A percentile compares a stretch with the other conserved stretches of the same genome.
phyloP scores from a whole-genome alignment of 2,888 invertebrate genomes.

The Bombylius discolor region DNA sequence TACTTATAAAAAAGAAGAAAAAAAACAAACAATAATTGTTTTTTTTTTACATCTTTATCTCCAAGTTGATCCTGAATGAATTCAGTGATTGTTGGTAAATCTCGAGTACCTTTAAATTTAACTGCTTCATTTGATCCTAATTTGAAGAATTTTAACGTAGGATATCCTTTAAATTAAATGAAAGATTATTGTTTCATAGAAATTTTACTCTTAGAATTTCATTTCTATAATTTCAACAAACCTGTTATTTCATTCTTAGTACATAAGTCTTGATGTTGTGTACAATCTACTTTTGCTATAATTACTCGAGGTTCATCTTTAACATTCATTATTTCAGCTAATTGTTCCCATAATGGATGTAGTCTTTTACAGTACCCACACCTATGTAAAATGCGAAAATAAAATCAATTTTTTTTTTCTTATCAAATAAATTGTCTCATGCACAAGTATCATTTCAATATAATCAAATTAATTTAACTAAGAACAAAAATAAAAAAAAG shows the following conservation, averaged over 20 bases:
- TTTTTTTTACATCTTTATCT: constrained; percentile 23
- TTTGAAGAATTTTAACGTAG: constrained; percentile 71
- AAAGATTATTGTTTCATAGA: background rate
- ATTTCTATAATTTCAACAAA: background rate
- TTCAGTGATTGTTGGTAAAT: constrained; percentile 58
- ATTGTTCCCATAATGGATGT: constrained; percentile 71
- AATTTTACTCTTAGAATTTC: too few relatives aligned
- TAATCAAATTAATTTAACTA: too few relatives aligned
- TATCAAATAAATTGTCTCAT: too few relatives aligned
- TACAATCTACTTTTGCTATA: constrained; percentile 78
- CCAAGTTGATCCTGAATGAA: constrained; percentile 65
- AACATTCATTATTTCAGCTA: constrained; percentile 55
- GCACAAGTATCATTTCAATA: too few relatives aligned
- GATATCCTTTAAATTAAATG: constrained; percentile 48
- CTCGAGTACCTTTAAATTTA: constrained; percentile 66
- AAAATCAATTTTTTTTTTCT: background rate
- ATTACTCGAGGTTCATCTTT: constrained; percentile 51
- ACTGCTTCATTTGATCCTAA: constrained; percentile 50
- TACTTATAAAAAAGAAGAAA: background rate
- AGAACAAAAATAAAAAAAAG: too few relatives aligned
- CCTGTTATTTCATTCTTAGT: constrained; percentile 57
- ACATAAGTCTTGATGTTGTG: constrained; percentile 59
- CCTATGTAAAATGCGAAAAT: constrained; percentile 39
- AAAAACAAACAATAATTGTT: constrained; percentile 2
- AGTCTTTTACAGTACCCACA: constrained; percentile 74